Conservation (phyloP, 2,888 invertebrate genomes). For the Papilio elwesi region DNA sequence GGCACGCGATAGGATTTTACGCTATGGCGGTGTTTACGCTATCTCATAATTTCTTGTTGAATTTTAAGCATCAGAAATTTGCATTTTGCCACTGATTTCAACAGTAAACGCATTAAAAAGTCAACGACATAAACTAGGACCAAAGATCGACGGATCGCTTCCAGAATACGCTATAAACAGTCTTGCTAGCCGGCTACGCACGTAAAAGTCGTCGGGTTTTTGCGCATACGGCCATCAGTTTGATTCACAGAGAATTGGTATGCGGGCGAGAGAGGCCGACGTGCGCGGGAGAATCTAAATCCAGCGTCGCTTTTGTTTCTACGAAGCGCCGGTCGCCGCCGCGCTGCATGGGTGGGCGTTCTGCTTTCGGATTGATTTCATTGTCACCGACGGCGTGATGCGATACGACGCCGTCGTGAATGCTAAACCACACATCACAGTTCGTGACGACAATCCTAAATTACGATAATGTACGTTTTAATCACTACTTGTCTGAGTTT, state of each 20-base stretch:
- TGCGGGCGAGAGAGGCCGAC: constrained; percentile 58
- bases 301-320: constrained; percentile 58
- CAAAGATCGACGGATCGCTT: not conserved
- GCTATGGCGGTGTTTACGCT: no score
- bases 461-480: constrained; percentile 1
- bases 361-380: constrained; percentile 50
- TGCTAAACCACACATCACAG: constrained; percentile 47
- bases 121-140: constrained; percentile 8
- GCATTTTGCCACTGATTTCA: not conserved
- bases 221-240: constrained; percentile 48
- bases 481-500: not conserved
- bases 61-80: not conserved
- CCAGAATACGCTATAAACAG: constrained; percentile 33
- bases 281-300: constrained; percentile 66
- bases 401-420: constrained; percentile 48
- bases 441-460: constrained; percentile 24
- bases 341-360: constrained; percentile 66
- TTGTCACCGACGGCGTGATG: constrained; percentile 55
- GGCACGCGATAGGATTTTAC: no score
- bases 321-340: constrained; percentile 53
- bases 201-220: constrained; percentile 48
- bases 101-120: not conserved
- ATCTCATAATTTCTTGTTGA: no score
- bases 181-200: constrained; percentile 10
- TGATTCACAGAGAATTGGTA: constrained; percentile 57